Base-by-base conservation (phyloP, 2,888 invertebrate genomes). In the Halictus quadricinctus region DNA sequence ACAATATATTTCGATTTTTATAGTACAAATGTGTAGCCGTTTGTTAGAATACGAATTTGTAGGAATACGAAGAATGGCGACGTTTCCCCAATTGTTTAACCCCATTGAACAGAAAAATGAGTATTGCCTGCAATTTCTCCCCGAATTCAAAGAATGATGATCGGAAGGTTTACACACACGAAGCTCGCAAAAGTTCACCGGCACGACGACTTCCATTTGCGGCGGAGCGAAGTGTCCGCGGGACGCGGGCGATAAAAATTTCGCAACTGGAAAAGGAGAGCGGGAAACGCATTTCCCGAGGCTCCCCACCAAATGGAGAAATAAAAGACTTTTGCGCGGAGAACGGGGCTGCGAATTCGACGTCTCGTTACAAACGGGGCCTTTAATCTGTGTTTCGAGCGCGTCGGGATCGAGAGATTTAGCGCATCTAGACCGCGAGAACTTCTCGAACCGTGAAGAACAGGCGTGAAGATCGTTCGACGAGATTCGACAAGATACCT, bases 331-430 rank as follows among this genome's bases (percentile, higher is more conserved):
- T 54, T 54, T 3, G 54, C 69, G 18, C 41, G 15, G 25, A 25
- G 46, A 4, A 41, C 6, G 29, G 46, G 58, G 50, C 25, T 4
- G 54, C 25, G 73, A 58, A 69, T 79, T 54, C 69, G 58, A 79
- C 60, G 70, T 69, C 46, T 46, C 74, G 54, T 74, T 79, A 50
- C 60, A 60, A 66, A 79, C 13, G 25, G 29, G 25, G 60, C 13
- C 58, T 72, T 72, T 66, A 46, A 83, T 83, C 43, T 76, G 72
- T 74, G 80, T 76, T 80, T 83, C 72, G 72, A 80, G 83, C 21
- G 48, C 83, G 76, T 25, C 25, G n/a, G 43, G 72, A 72, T 83
- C 73, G 54, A 50, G 79, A 75, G 79, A 72, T 58, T 54, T 36
- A 75, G 18, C 46, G 58, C 29, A 72, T 70, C n/a, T 60, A 43